Base-by-base conservation (phyloP, 2,113 vertebrate species). In the Gallinago paraguaiae region DNA sequence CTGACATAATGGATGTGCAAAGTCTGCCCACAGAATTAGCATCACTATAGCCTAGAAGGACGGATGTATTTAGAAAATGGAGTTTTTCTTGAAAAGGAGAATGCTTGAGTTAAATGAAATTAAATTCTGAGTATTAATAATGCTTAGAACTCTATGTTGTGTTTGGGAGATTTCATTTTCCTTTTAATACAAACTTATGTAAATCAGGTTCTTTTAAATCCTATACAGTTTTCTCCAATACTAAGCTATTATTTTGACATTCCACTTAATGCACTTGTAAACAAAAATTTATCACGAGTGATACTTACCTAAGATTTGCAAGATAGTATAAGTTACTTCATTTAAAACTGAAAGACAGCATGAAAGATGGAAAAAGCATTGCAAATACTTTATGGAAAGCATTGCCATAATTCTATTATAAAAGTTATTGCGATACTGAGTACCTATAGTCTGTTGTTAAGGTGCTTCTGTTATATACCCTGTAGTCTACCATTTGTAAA, bases 401-500 rank as follows among this genome's bases (percentile, higher is more conserved):
- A 96, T 91, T 88, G 69, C 39, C 82, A 63, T 93, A 95, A 95
- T 94, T 96, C 75, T 75, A 7, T 84, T 94, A 82, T 51, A 76
- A 89, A 97, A 97, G 95, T 96, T 94, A 96, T 67, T 97, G 92
- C 65, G 60, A 88, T 86, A 91, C 82, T 56, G 72, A 96, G 60
- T 57, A 65, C 88, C 95, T 96, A 53, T 81, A 97, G 96, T 97
- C 96, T 96, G 97, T 95, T 97, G 94, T 97, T 97, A 98, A 99
- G 98, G 98, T 98, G 98, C 97, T 98, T 98, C 97, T 98, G 98
- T 98, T 96, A 96, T 86, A 98, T 97, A 98, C 98, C 97, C 98
- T 96, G 97, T 98, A 98, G 98, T 98, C 98, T 98, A 96, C 98
- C 96, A 98, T 98, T 98, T 98, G 99, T 99, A 99, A 99, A 99